These are phyloP conservation scores for Pyrocephalus nanus DNA, from an alignment of 2,797 vertebrate genomes.

Conservation along the genomic window DNA sequence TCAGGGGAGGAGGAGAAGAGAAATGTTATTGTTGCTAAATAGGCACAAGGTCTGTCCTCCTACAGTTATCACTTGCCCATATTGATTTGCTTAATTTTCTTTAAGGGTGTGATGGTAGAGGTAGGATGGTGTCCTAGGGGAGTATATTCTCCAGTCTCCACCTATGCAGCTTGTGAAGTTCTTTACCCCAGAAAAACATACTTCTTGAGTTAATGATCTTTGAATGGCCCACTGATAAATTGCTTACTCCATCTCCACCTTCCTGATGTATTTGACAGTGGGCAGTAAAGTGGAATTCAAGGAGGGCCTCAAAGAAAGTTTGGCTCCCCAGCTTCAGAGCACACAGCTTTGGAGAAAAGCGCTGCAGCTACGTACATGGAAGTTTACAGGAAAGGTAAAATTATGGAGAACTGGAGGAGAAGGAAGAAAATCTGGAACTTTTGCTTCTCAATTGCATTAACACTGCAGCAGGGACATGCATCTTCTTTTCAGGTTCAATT, in stretches of 20 bases:
- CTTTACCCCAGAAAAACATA: background rate
- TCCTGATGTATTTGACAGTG: background rate
- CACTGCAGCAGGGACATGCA: background rate
- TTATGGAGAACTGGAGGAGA: background rate
- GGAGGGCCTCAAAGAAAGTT: background rate
- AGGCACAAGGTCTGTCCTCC: background rate
- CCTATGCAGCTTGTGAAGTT: background rate
- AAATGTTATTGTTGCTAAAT: background rate
- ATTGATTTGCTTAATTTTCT: background rate
- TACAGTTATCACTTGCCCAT: accelerated
- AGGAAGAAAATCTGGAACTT: conserved; percentile 8
- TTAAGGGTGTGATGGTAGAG: background rate
- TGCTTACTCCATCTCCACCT: background rate
- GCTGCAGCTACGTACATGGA: background rate
- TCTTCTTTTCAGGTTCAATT: background rate
- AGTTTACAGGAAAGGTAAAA: background rate
- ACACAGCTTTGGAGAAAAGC: background rate
- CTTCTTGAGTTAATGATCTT: background rate
- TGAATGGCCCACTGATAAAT: background rate
- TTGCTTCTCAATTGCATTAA: background rate
- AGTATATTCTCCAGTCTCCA: background rate
- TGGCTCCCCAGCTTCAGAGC: background rate
- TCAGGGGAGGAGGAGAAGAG: background rate
- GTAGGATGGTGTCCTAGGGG: background rate
- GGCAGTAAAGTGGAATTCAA: background rate